A percentile compares a stretch with the other conserved stretches of the same genome.
phyloP scores from a whole-genome alignment of 2,113 vertebrate species.

The Nerophis ophidion region DNA sequence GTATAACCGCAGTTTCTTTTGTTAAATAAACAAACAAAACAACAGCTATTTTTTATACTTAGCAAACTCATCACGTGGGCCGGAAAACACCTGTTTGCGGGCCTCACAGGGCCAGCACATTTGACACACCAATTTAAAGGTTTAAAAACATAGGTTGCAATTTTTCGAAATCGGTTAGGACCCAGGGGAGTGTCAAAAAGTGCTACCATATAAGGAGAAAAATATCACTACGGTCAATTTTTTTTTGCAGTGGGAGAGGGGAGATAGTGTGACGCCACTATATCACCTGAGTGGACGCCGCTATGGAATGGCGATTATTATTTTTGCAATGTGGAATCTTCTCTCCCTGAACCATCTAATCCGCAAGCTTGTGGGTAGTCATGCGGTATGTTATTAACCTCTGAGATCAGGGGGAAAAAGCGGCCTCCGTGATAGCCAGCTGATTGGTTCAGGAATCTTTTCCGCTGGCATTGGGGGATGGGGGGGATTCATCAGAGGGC shows the following conservation, averaged over 20 bases:
- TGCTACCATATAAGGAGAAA: constrained; percentile 17
- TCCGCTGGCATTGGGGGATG: background rate
- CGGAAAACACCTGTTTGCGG: no score
- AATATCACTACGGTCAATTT: constrained; percentile 16
- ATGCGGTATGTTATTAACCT: constrained; percentile 65
- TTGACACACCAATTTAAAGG: no score
- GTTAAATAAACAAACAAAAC: no score
- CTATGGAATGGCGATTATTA: constrained; percentile 53
- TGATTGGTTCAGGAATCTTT: constrained; percentile 26
- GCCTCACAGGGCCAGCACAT: no score
- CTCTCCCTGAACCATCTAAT: constrained; percentile 37
- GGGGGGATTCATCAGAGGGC: constrained; percentile 21
- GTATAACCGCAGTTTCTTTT: no score
- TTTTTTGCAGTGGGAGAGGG: constrained; percentile 21
- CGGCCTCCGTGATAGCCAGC: constrained; percentile 16
- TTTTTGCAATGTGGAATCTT: constrained; percentile 36
- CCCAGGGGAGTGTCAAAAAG: background rate
- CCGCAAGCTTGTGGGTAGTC: constrained; percentile 56
- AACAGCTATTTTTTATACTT: no score
- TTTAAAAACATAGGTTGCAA: constrained; percentile 9
- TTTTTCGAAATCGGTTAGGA: constrained; percentile 17
- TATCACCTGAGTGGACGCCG: constrained; percentile 34
- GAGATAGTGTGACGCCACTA: constrained; percentile 23
- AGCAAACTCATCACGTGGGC: no score
- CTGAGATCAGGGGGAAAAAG: constrained; percentile 15